Evolutionary conservation across 2,888 invertebrate species (phyloP), one percentile per base, ranked within the genome.

Genomic region (Drosophila formosana): DNA sequence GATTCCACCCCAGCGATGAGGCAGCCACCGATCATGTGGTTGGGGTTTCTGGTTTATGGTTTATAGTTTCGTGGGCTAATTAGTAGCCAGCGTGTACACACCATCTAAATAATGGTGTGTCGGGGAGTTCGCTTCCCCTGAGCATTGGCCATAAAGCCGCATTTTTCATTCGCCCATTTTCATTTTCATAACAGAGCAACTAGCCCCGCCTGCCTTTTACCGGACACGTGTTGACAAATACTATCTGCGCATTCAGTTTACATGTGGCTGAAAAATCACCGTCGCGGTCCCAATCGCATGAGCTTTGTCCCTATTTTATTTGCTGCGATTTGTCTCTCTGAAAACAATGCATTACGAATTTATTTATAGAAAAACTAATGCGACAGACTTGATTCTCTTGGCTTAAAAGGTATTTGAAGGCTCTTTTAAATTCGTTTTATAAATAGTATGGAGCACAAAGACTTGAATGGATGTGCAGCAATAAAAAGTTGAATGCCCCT

Each of bases 171-270:
- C 43, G 25, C 23, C 32, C 55, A 55, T 45, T 56, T 52, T 30
- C 55, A 55, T 45, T 56, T 52, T 30, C 41, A 47, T 58, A 47
- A 1, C 5, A n/a, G 28, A 7, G 28, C 18, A n/a, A 7, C 13
- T 11, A 5, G 23, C 13, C 3, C n/a, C 57, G 23, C 41, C 34
- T 43, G 11, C 37, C 34, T 34, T 11, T 11, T 3, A 6, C 28
- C 23, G n/a, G 7, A 23, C 41, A 34, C 55, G 46, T 63, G 64
- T 58, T 63, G 72, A 75, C 78, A 56, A 65, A 55, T 67, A 18
- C 39, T 41, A 43, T 23, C 46, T 45, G n/a, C 47, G 28, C 28
- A n/a, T 32, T 57, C 28, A 28, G 41, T 45, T 61, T 43, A 45
- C 23, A 53, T 56, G 53, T 37, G 18, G 11, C 7, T 6, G 37